phyloP scores from a whole-genome alignment of 2,888 invertebrate species.

The Anaspis maculata region DNA sequence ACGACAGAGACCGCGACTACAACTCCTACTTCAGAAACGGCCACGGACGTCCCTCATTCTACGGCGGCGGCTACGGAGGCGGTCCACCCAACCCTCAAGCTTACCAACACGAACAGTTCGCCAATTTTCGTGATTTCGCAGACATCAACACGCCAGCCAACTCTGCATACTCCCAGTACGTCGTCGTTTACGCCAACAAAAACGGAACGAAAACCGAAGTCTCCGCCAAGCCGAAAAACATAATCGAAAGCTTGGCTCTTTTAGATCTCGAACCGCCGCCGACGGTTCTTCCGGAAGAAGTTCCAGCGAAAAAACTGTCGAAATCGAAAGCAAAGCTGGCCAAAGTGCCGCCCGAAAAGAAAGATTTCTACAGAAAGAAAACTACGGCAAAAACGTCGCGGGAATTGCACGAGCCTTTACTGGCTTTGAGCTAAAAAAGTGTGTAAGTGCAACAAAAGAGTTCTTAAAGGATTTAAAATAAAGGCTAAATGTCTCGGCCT shows the following conservation, averaged over 20 bases:
- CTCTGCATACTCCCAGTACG: slow-evolving; percentile 72
- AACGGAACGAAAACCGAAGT: slow-evolving; percentile 56
- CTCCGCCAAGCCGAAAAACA: slow-evolving; percentile 53
- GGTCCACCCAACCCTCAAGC: slow-evolving; percentile 61
- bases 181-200: slow-evolving; percentile 76
- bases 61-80: slow-evolving; percentile 32
- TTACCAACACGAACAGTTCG: slow-evolving; percentile 75
- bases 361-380: slow-evolving; percentile 22
- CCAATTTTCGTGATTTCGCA: slow-evolving; percentile 83
- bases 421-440: slow-evolving; percentile 53
- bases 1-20: slow-evolving; percentile 46
- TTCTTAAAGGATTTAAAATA: too few species aligned
- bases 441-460: neutral
- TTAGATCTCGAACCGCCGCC: slow-evolving; percentile 51
- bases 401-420: slow-evolving; percentile 51
- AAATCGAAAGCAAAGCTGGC: slow-evolving; percentile 60
- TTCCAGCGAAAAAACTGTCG: slow-evolving; percentile 44
- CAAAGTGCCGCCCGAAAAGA: slow-evolving; percentile 47
- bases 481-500: too few species aligned
- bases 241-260: slow-evolving; percentile 69
- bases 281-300: slow-evolving; percentile 9
- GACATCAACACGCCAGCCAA: slow-evolving; percentile 80
- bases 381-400: slow-evolving; percentile 26
- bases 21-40: slow-evolving; percentile 60
- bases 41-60: slow-evolving; percentile 59